Evolutionary conservation across 1,140 invertebrate species (phyloP).

Genomic region (Drosophila busckii): DNA sequence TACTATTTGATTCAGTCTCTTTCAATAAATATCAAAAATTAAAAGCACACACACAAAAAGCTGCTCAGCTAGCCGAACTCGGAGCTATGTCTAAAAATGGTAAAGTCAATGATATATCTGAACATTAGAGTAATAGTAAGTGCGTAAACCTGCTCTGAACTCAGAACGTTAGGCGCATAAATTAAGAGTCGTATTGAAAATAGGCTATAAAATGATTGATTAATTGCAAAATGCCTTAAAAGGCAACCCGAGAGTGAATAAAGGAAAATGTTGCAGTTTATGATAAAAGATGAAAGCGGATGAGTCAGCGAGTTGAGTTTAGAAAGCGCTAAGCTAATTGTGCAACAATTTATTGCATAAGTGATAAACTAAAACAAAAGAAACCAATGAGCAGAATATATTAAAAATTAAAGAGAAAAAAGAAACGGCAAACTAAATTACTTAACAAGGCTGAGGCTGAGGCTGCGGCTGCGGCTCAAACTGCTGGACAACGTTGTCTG

Average conservation of each 20-base stretch:
- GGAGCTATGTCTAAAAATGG: too few relatives aligned
- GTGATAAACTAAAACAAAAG: constrained; percentile 45
- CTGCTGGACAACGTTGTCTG: constrained; percentile 24
- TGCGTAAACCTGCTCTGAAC: constrained; percentile 11
- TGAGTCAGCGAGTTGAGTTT: constrained; percentile 1
- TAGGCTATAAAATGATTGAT: constrained; percentile 28
- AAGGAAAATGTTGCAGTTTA: too few relatives aligned
- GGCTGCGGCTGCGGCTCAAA: background rate
- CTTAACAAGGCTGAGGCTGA: constrained; percentile 67
- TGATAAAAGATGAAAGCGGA: too few relatives aligned
- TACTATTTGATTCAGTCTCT: too few relatives aligned
- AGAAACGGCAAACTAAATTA: constrained; percentile 67
- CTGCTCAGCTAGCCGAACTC: too few relatives aligned
- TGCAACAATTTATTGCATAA: constrained; percentile 53
- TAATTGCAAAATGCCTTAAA: constrained; percentile 30
- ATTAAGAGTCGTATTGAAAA: constrained; percentile 23
- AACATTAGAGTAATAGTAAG: too few relatives aligned
- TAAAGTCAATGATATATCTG: too few relatives aligned
- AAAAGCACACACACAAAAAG: too few relatives aligned
- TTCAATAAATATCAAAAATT: too few relatives aligned
- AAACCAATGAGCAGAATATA: constrained; percentile 4
- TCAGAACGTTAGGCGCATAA: constrained; percentile 22
- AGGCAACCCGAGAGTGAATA: constrained; percentile 1
- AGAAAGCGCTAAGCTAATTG: constrained; percentile 50
- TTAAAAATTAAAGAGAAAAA: background rate